Conservation (phyloP, 2,113 vertebrate genomes). For the Xenopus borealis region DNA sequence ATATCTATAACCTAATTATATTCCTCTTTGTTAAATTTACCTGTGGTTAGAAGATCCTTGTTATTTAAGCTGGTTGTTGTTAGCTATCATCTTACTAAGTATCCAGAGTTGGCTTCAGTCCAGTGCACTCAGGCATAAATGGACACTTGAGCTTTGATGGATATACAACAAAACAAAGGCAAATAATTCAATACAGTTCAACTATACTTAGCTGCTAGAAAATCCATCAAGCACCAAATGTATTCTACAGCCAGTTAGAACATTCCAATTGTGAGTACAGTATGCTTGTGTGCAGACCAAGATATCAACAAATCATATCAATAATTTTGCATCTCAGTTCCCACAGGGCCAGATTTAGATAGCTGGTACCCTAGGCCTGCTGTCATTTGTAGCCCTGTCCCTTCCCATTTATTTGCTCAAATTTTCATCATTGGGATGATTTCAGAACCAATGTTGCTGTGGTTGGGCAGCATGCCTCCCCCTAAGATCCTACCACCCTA, state of each 20-base stretch:
- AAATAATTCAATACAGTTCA: constrained; percentile 82
- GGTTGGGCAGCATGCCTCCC: no score
- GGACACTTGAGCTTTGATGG: constrained; percentile 71
- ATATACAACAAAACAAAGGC: constrained; percentile 78
- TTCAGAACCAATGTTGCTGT: no score
- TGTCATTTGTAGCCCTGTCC: no score
- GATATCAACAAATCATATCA: constrained; percentile 78
- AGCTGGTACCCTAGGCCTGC: no score
- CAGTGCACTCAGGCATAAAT: constrained; percentile 79
- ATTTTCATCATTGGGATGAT: no score
- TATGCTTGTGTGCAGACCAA: constrained; percentile 68
- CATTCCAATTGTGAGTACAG: constrained; percentile 82
- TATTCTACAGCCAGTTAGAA: constrained; percentile 79
- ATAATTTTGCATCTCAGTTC: constrained; percentile 74
- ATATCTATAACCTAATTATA: constrained; percentile 70
- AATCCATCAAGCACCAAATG: constrained; percentile 84
- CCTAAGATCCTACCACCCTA: no score
- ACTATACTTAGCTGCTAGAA: constrained; percentile 75
- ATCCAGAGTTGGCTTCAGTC: constrained; percentile 68
- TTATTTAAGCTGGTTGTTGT: constrained; percentile 67
- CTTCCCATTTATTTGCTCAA: no score
- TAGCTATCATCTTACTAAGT: constrained; percentile 56
- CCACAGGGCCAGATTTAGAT: no score
- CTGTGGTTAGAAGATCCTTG: constrained; percentile 54
- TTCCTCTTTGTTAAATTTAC: constrained; percentile 54